A percentile compares a stretch with the other conserved stretches of the same genome.
Conservation (phyloP, 2,888 invertebrate genomes). For the Hedychridium roseum region DNA sequence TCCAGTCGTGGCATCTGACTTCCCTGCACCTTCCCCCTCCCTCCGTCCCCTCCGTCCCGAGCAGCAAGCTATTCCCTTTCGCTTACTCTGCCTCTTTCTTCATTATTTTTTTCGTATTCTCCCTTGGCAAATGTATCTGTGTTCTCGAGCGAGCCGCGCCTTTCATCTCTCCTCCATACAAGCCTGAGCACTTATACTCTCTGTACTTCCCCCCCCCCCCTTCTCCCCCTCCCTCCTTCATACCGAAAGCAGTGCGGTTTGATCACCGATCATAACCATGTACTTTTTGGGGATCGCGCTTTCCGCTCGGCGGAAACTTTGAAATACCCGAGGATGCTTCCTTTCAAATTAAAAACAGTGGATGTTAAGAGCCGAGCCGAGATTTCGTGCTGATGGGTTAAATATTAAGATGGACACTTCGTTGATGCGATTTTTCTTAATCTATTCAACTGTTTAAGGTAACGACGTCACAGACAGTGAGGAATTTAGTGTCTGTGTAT, state of each 20-base stretch:
- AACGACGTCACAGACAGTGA: too few relatives aligned
- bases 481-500: too few relatives aligned
- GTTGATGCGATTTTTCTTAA: too few relatives aligned
- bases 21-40: conserved; percentile 16
- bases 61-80: too few relatives aligned
- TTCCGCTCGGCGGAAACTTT: too few relatives aligned
- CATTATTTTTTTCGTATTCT: conserved; percentile 46
- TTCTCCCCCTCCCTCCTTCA: conserved; percentile 16
- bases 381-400: too few relatives aligned
- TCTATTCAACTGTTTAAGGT: too few relatives aligned
- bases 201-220: conserved; percentile 24
- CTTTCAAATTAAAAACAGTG: too few relatives aligned
- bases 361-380: too few relatives aligned
- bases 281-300: too few relatives aligned
- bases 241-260: conserved; percentile 57
- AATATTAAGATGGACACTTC: too few relatives aligned
- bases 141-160: conserved; percentile 56
- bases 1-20: conserved; percentile 21
- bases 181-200: conserved; percentile 60
- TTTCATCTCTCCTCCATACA: conserved; percentile 60
- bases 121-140: conserved; percentile 53
- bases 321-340: too few relatives aligned
- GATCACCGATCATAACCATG: conserved; percentile 61
- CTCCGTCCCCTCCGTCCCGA: conserved; percentile 7
- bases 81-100: conserved; percentile 28